phyloP scores from a whole-genome alignment of 2,888 invertebrate genomes.

The Hypsopygia costalis region DNA sequence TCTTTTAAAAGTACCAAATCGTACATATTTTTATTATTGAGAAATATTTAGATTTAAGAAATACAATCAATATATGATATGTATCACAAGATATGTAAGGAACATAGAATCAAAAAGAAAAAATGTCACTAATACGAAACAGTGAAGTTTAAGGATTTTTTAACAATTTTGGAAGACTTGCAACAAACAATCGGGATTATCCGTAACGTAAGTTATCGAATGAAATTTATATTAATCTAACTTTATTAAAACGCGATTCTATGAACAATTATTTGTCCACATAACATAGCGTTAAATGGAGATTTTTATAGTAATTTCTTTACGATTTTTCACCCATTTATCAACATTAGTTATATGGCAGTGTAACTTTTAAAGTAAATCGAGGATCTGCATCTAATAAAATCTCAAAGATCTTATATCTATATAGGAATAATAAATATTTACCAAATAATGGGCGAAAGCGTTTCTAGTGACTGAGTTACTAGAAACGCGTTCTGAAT shows the following conservation, averaged over 20 bases:
- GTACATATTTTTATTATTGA: background rate
- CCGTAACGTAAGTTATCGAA: too few relatives aligned
- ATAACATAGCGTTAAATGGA: too few relatives aligned
- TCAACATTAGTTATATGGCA: background rate
- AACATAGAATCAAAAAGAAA: background rate
- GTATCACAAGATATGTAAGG: constrained; percentile 45
- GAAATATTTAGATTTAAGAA: constrained; percentile 13
- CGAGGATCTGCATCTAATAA: background rate
- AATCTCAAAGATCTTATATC: background rate
- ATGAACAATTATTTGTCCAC: too few relatives aligned
- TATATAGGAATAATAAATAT: background rate
- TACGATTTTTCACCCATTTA: too few relatives aligned
- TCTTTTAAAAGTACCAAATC: too few relatives aligned
- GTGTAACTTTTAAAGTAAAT: background rate
- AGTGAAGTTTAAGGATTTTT: background rate
- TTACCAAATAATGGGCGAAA: constrained; percentile 1
- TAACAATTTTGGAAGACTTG: too few relatives aligned
- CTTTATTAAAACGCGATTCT: too few relatives aligned
- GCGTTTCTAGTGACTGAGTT: constrained; percentile 7
- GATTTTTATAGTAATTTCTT: too few relatives aligned
- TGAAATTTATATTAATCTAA: too few relatives aligned
- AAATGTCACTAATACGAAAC: too few relatives aligned
- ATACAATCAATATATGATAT: constrained; percentile 35
- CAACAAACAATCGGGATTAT: too few relatives aligned
- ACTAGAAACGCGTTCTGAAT: constrained; percentile 3